phyloP scores from a whole-genome alignment of 2,888 invertebrate genomes.

The Synergus itoensis region DNA sequence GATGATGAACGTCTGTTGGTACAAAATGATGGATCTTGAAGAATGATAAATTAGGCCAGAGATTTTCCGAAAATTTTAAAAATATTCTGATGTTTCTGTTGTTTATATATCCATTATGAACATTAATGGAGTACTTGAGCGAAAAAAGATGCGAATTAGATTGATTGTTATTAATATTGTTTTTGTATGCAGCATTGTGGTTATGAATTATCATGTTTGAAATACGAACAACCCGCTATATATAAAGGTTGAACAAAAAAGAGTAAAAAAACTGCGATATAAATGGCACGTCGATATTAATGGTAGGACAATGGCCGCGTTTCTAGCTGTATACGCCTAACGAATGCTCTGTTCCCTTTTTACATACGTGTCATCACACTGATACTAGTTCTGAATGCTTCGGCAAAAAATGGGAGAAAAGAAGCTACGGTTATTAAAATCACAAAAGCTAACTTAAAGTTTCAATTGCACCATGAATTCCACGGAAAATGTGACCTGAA shows the following conservation, averaged over 20 bases:
- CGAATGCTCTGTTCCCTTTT: slow-evolving; percentile 56
- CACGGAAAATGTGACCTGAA: not conserved
- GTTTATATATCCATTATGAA: not conserved
- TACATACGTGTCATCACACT: slow-evolving; percentile 38
- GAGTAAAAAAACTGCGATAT: slow-evolving; percentile 50
- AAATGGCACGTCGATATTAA: slow-evolving; percentile 51
- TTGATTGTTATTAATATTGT: not conserved
- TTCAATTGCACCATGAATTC: slow-evolving; percentile 4
- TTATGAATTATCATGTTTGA: slow-evolving; percentile 21
- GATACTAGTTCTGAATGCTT: slow-evolving; percentile 35
- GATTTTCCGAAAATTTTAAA: too few species aligned
- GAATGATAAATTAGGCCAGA: too few species aligned
- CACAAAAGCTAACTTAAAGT: slow-evolving; percentile 34
- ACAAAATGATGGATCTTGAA: too few species aligned
- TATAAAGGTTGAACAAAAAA: slow-evolving; percentile 24
- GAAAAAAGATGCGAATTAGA: slow-evolving; percentile 26
- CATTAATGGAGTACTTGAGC: not conserved
- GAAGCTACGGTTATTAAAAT: slow-evolving; percentile 36
- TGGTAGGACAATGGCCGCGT: slow-evolving; percentile 56
- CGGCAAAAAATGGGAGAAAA: slow-evolving; percentile 7
- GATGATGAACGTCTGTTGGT: too few species aligned
- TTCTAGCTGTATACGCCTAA: slow-evolving; percentile 48
- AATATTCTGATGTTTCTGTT: too few species aligned
- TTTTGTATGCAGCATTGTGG: not conserved
- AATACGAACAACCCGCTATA: not conserved